A percentile compares a stretch with the other conserved stretches of the same genome.
phyloP scores from a whole-genome alignment of 23 tunicate genomes.

The Trididemnum nubilum region DNA sequence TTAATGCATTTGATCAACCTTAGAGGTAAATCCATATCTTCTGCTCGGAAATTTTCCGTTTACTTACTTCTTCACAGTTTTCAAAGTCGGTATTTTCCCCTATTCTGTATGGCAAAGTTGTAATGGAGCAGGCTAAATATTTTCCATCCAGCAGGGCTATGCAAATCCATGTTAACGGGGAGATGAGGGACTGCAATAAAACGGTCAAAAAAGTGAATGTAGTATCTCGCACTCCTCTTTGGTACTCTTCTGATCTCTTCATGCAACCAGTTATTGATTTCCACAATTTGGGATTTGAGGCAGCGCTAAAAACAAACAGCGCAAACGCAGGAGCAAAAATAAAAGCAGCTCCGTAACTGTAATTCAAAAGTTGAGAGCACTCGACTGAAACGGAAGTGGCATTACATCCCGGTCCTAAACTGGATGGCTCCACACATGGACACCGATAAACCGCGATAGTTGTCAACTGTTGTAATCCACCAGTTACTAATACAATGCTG shows the following conservation, averaged over 20 bases:
- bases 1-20: too few species aligned
- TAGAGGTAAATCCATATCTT: too few species aligned
- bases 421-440: conserved; percentile 31
- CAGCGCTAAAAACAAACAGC: conserved; percentile 34
- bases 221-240: not conserved
- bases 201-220: not conserved
- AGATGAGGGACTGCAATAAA: conserved; percentile 10
- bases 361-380: not conserved
- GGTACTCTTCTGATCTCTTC: not conserved
- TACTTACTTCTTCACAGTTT: not conserved
- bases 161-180: conserved; percentile 61
- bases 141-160: conserved; percentile 50
- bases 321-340: conserved; percentile 47
- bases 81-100: not conserved
- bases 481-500: conserved; percentile 15
- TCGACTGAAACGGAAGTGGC: not conserved
- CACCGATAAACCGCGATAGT: conserved; percentile 36
- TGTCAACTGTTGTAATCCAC: conserved; percentile 18
- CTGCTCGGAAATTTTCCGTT: not conserved
- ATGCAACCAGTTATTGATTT: conserved; percentile 38
- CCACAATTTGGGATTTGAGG: conserved; percentile 52
- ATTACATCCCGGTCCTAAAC: conserved; percentile 4
- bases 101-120: conserved; percentile 50
- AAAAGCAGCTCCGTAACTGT: conserved; percentile 38
- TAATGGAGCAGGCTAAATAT: conserved; percentile 52